Evolutionary conservation across 2,797 vertebrate species (phyloP).

Genomic region (Sebastes paucispinis): DNA sequence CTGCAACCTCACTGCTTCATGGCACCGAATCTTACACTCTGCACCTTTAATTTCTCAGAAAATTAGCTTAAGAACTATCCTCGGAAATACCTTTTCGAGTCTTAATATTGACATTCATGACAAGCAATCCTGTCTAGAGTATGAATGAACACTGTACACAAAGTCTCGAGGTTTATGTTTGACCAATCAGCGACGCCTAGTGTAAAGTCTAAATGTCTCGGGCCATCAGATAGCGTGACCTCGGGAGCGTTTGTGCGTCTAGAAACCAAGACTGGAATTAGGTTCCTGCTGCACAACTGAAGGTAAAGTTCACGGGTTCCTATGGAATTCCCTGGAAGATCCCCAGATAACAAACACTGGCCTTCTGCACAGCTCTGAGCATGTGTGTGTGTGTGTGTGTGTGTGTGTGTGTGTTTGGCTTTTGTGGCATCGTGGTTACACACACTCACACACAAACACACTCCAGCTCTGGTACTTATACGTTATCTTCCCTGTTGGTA

Average conservation of each 20-base stretch:
- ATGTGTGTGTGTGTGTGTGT: not conserved
- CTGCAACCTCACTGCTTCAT: too few relatives aligned
- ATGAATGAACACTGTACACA: too few relatives aligned
- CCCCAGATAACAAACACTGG: conserved; percentile 6
- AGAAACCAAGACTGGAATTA: not conserved
- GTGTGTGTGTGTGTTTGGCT: not conserved
- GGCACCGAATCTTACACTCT: too few relatives aligned
- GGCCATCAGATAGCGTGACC: not conserved
- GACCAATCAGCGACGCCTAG: too few relatives aligned
- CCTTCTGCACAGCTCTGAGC: not conserved
- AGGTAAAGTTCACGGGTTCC: not conserved
- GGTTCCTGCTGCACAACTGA: not conserved
- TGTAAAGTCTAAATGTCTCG: not conserved
- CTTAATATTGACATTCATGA: not conserved
- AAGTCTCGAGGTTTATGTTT: too few relatives aligned
- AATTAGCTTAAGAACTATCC: not conserved
- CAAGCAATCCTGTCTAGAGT: not conserved
- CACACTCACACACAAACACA: conserved; percentile 1
- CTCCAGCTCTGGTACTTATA: conserved; percentile 20
- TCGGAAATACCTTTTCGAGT: not conserved
- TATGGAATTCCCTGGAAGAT: not conserved
- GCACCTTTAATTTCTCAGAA: not conserved
- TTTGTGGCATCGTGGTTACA: not conserved
- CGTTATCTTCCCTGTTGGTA: conserved; percentile 43
- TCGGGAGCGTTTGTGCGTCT: not conserved